These are phyloP conservation scores for Tenthredo distinguenda DNA, from an alignment of 2,888 invertebrate genomes.

Conservation along the genomic window DNA sequence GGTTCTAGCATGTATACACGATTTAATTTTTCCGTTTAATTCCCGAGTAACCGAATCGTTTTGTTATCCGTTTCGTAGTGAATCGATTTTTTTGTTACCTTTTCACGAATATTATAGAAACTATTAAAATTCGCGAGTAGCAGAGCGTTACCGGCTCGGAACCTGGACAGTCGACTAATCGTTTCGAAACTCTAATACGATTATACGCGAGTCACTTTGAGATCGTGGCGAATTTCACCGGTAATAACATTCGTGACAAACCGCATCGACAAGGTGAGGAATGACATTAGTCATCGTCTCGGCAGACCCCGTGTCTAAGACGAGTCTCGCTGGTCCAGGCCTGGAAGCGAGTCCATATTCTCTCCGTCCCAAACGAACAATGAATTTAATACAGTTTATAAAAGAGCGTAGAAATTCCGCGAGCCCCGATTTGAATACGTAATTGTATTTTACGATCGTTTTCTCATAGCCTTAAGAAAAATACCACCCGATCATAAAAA, in stretches of 20 bases:
- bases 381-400: not conserved
- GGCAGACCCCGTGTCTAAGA: slow-evolving; percentile 8
- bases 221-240: slow-evolving; percentile 30
- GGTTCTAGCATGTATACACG: not conserved
- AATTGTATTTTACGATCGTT: slow-evolving; percentile 22
- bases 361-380: not conserved
- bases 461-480: not conserved
- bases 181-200: not conserved
- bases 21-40: not conserved
- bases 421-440: slow-evolving; percentile 5
- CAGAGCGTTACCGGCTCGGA: not conserved
- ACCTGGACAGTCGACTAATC: not conserved
- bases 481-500: not conserved
- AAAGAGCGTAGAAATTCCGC: not conserved
- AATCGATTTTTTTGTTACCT: not conserved
- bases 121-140: not conserved
- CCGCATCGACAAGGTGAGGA: slow-evolving; percentile 19
- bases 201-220: slow-evolving; percentile 1
- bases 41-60: too few relatives aligned
- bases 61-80: not conserved
- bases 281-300: slow-evolving; percentile 17
- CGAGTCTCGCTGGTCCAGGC: not conserved
- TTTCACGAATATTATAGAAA: not conserved
- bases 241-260: not conserved
- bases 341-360: not conserved